Conservation (phyloP, 2,113 vertebrate species). For the Nansenia antarctica region DNA sequence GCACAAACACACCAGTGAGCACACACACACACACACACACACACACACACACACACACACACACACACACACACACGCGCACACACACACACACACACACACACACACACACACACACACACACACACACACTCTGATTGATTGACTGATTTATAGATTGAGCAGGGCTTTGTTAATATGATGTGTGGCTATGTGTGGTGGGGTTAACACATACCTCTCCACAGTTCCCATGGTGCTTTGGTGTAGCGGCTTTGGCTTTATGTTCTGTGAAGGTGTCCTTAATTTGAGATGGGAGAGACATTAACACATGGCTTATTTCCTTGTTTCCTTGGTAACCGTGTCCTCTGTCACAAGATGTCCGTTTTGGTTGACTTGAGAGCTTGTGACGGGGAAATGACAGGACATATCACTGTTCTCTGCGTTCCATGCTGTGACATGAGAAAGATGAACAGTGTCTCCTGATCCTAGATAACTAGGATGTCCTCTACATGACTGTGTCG, state of each 20-base stretch:
- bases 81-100: slow-evolving; percentile 8
- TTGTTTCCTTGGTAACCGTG: slow-evolving; percentile 48
- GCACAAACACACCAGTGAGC: too few species aligned
- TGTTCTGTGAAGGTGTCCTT: slow-evolving; percentile 57
- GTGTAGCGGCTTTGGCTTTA: slow-evolving; percentile 15
- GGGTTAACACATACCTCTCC: slow-evolving; percentile 44
- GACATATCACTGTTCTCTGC: slow-evolving; percentile 1
- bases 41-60: not conserved
- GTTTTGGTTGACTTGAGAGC: slow-evolving; percentile 26
- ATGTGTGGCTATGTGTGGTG: slow-evolving; percentile 44
- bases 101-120: not conserved
- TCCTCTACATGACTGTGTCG: slow-evolving; percentile 52
- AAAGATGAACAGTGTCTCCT: slow-evolving; percentile 50
- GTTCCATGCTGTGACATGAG: slow-evolving; percentile 33
- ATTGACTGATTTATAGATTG: slow-evolving; percentile 54
- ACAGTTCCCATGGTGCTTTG: slow-evolving; percentile 13
- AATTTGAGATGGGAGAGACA: slow-evolving; percentile 34
- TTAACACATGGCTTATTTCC: slow-evolving; percentile 44
- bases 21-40: not conserved
- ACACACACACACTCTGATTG: slow-evolving; percentile 16
- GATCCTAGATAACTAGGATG: slow-evolving; percentile 48
- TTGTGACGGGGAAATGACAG: slow-evolving; percentile 4
- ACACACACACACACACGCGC: slow-evolving; percentile 21
- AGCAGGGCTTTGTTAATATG: slow-evolving; percentile 43
- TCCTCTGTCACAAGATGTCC: slow-evolving; percentile 42